Evolutionary conservation across 2,888 invertebrate genomes (phyloP).

Genomic region (Cantharis flavilabris): DNA sequence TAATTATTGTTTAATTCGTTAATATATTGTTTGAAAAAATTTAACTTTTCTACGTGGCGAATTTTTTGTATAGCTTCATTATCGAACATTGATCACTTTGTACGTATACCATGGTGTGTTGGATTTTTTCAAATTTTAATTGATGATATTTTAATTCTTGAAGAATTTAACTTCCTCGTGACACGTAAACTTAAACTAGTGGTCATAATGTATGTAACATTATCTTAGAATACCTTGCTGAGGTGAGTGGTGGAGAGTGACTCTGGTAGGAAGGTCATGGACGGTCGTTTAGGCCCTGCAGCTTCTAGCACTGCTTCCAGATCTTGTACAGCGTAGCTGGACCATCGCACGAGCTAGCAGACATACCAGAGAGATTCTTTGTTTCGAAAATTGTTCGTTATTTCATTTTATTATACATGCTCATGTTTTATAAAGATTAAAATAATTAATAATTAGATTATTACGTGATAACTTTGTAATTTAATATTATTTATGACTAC

Average conservation of each 20-base stretch:
- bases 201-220: conserved; percentile 20
- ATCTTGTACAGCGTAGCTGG: conserved; percentile 28
- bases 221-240: conserved; percentile 27
- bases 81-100: not conserved
- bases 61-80: not conserved
- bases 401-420: not conserved
- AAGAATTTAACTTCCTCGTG: not conserved
- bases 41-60: not conserved
- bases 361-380: conserved; percentile 9
- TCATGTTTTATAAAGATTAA: not conserved
- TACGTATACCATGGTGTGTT: not conserved
- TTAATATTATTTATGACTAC: not conserved
- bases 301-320: conserved; percentile 44
- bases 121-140: not conserved
- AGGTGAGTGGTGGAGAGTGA: conserved; percentile 36
- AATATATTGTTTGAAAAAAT: not conserved
- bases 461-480: not conserved
- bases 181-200: conserved; percentile 2
- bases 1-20: not conserved
- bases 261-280: conserved; percentile 52
- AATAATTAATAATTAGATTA: not conserved
- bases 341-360: conserved; percentile 25
- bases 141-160: not conserved
- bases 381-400: not conserved
- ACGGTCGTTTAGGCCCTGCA: conserved; percentile 50